These are phyloP conservation scores for Amphipoea oculea DNA, from an alignment of 2,888 invertebrate species.

Conservation along the genomic window DNA sequence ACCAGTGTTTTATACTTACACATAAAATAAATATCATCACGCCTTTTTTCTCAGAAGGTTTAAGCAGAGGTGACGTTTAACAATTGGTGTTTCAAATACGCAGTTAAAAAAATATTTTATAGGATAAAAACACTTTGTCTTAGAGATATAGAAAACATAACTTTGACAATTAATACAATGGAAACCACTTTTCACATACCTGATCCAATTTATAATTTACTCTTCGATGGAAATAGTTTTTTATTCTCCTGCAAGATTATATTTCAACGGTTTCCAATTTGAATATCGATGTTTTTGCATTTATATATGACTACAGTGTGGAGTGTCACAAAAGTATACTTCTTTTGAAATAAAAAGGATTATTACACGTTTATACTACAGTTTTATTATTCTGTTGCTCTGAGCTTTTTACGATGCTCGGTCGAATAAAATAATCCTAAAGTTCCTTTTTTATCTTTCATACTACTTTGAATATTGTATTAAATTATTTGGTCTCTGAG, in stretches of 20 bases:
- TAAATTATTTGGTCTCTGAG: constrained; percentile 8
- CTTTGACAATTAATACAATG: neutral
- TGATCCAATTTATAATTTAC: constrained; percentile 5
- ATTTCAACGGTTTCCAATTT: constrained; percentile 33
- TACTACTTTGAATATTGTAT: constrained; percentile 25
- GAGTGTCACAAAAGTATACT: constrained; percentile 19
- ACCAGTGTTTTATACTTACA: neutral
- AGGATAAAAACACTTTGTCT: neutral
- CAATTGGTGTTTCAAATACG: neutral
- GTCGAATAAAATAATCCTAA: constrained; percentile 37
- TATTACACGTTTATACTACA: constrained; percentile 12
- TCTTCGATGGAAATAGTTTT: constrained; percentile 5
- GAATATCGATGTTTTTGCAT: constrained; percentile 30
- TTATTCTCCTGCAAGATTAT: constrained; percentile 3
- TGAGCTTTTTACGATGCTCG: constrained; percentile 33
- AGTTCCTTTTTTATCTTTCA: constrained; percentile 35
- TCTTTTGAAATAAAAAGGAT: constrained; percentile 26
- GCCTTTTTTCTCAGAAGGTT: too few relatives aligned
- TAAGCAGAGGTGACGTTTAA: neutral
- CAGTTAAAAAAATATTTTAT: neutral
- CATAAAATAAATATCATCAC: neutral
- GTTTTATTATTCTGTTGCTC: constrained; percentile 47
- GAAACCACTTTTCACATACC: neutral
- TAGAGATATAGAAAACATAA: neutral
- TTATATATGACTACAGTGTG: constrained; percentile 12